phyloP scores from a whole-genome alignment of 2,797 vertebrate genomes.

The Spheniscus humboldti region DNA sequence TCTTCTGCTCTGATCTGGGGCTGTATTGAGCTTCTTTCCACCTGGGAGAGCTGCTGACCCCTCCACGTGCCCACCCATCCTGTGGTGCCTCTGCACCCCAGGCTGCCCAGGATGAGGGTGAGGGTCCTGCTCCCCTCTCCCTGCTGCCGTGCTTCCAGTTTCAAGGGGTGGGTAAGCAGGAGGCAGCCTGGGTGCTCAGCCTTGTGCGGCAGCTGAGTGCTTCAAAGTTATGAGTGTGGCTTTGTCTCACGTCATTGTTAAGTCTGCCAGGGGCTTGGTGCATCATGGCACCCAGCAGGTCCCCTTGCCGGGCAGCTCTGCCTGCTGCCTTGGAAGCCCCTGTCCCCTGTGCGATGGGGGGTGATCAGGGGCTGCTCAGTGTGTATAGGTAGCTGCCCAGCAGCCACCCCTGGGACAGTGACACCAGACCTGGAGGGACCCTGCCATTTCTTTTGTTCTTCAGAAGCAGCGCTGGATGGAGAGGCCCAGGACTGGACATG shows the following conservation, averaged over 20 bases:
- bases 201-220: not conserved
- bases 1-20: not conserved
- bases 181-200: not conserved
- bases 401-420: rapidly evolving
- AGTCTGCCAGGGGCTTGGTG: not conserved
- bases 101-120: not conserved
- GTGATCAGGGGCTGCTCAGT: not conserved
- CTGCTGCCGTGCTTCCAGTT: not conserved
- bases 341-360: not conserved
- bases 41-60: not conserved
- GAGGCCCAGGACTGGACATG: not conserved
- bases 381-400: not conserved
- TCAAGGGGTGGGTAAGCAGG: not conserved
- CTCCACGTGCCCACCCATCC: not conserved
- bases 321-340: not conserved
- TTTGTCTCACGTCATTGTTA: not conserved
- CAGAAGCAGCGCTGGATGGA: not conserved
- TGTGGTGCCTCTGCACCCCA: not conserved
- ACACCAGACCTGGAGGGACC: not conserved
- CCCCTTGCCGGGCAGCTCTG: not conserved
- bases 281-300: not conserved
- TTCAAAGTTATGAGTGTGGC: not conserved
- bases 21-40: not conserved
- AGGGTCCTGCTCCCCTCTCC: not conserved
- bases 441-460: not conserved